phyloP scores from a whole-genome alignment of 2,797 vertebrate species.

The Melanotaenia boesemani region DNA sequence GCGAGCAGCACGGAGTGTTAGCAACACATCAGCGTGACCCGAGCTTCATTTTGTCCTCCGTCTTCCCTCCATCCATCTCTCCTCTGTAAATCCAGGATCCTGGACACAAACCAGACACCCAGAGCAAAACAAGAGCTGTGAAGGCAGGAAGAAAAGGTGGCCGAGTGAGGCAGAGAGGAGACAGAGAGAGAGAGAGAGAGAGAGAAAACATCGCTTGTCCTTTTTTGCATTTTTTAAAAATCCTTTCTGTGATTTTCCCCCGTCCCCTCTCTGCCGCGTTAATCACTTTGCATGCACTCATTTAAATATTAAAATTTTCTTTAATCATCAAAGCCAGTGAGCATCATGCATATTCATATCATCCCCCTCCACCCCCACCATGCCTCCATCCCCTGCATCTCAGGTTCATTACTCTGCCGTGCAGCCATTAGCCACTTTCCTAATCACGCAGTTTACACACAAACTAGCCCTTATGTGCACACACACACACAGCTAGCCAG shows the following conservation, averaged over 20 bases:
- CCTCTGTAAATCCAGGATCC: slow-evolving; percentile 64
- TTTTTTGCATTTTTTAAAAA: slow-evolving; percentile 80
- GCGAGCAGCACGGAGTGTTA: too few species aligned
- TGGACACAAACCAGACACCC: slow-evolving; percentile 68
- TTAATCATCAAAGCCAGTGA: slow-evolving; percentile 99
- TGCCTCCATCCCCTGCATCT: slow-evolving; percentile 86
- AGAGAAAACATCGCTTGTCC: slow-evolving; percentile 69
- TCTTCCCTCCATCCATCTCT: slow-evolving; percentile 42
- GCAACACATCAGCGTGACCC: too few species aligned
- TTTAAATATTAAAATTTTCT: slow-evolving; percentile 99
- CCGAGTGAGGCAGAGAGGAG: slow-evolving; percentile 17
- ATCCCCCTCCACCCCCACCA: slow-evolving; percentile 35
- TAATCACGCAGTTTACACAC: slow-evolving; percentile 80
- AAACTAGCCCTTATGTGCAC: slow-evolving; percentile 52
- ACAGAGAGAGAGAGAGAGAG: slow-evolving; percentile 42
- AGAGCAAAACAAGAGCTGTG: slow-evolving; percentile 5
- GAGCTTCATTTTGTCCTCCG: neutral
- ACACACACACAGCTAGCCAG: slow-evolving; percentile 71
- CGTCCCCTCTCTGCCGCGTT: slow-evolving; percentile 86
- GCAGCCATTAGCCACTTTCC: slow-evolving; percentile 89
- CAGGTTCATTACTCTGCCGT: slow-evolving; percentile 98
- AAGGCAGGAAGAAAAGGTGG: slow-evolving; percentile 18
- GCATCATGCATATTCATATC: slow-evolving; percentile 99
- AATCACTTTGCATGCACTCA: slow-evolving; percentile 99
- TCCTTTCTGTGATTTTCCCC: slow-evolving; percentile 79